Evolutionary conservation across 2,797 vertebrate genomes (phyloP), one percentile per base, ranked within the genome.

Genomic region (Enteromius thamalakanensis): DNA sequence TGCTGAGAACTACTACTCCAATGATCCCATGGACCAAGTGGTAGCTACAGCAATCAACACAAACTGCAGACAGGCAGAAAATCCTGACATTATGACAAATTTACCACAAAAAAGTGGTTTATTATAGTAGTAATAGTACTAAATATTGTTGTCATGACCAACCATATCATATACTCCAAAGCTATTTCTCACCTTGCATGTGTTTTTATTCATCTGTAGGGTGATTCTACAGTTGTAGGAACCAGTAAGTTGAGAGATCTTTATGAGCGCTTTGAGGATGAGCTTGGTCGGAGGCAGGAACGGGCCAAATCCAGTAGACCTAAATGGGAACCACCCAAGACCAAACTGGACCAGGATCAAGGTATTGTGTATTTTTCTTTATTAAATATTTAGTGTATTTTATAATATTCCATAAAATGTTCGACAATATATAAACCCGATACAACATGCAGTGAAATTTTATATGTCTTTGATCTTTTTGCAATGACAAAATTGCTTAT

Each of bases 21-120:
- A 94, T 3, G 98, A 99, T 88, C 98, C 97, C 83, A 99, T 99
- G 98, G 98, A 99, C 92, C 98, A 99, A 96, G 97, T 99, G 97
- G 98, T 99, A 96, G 69, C 7, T 4, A 79, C 29, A 34, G 29
- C 12, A 74, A 34, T 75, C 19, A n/a, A 74, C 71, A 45, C 40
- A 26, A 17, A 70, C n/a, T 23, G 68, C 21, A 14, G 40, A 69
- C 37, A 69, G 23, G 14, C 40, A 32, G n/a, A 58, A 12, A 23
- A 14, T 64, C 26, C 14, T 64, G 60, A 29, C 12, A 29, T 62
- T 29, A 7, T 7, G 7, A 62, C 2, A 15, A 15, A 29, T 62
- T 15, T 62, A 62, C 26, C 60, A n/a, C n/a, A n/a, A n/a, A n/a
- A n/a, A n/a, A n/a, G n/a, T n/a, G n/a, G n/a, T n/a, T n/a, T n/a